Evolutionary conservation across 2,113 vertebrate genomes (phyloP).

Genomic region (Agapornis roseicollis): DNA sequence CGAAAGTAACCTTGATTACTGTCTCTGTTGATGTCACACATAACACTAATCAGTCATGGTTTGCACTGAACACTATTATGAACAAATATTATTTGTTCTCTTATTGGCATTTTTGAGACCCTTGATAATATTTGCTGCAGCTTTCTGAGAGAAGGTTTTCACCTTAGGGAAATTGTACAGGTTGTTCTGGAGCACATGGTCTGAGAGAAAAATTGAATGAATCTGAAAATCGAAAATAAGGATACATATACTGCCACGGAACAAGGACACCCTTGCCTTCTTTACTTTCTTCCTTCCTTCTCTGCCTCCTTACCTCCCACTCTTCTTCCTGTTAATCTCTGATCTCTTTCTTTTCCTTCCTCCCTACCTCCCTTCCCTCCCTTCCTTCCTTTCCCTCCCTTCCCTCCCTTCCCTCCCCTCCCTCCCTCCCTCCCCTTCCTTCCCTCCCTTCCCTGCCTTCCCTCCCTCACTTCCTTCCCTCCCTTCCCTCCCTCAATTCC

Average conservation of each 20-base stretch:
- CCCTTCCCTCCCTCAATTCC: not conserved
- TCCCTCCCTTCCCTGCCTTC: not conserved
- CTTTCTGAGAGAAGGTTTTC: constrained; percentile 36
- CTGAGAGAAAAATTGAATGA: constrained; percentile 1
- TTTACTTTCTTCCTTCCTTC: not conserved
- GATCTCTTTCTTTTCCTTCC: not conserved
- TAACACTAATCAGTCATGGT: constrained; percentile 78
- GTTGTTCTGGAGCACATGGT: not conserved
- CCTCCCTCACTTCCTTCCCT: no score
- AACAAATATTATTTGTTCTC: constrained; percentile 76
- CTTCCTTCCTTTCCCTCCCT: not conserved
- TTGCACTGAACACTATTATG: constrained; percentile 68
- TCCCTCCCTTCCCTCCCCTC: not conserved
- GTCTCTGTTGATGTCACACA: constrained; percentile 72
- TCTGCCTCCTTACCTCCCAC: not conserved
- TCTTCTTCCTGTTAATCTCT: not conserved
- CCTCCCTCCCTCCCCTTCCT: not conserved
- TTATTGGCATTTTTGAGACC: constrained; percentile 70
- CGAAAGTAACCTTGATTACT: constrained; percentile 79
- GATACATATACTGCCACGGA: not conserved
- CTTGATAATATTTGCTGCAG: constrained; percentile 53
- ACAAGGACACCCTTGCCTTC: not conserved
- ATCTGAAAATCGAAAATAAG: constrained; percentile 1
- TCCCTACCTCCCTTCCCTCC: not conserved
- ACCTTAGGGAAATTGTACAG: constrained; percentile 23